Evolutionary conservation across 2,888 invertebrate species (phyloP).

Genomic region (Oxystoma pomonae): DNA sequence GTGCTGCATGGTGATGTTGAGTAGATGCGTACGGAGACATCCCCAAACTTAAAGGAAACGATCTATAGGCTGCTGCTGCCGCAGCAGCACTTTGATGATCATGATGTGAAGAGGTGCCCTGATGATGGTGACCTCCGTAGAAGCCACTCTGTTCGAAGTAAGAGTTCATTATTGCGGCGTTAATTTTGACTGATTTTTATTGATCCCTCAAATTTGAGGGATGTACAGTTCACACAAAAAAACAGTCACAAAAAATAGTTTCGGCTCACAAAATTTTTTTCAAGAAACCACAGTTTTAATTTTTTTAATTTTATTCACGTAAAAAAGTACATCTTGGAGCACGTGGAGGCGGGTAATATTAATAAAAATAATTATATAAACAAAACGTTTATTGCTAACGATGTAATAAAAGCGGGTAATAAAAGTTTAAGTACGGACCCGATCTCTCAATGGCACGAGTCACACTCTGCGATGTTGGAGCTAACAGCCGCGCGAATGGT

Average conservation of each 20-base stretch:
- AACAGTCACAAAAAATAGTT: slow-evolving; percentile 24
- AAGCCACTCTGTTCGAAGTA: slow-evolving; percentile 96
- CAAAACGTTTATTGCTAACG: slow-evolving; percentile 48
- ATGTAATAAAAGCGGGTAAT: slow-evolving; percentile 43
- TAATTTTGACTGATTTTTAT: slow-evolving; percentile 36
- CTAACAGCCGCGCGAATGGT: slow-evolving; percentile 41
- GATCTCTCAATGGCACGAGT: slow-evolving; percentile 21
- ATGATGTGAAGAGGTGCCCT: slow-evolving; percentile 63
- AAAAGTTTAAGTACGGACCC: slow-evolving; percentile 33
- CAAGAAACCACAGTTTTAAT: slow-evolving; percentile 12
- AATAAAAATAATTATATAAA: slow-evolving; percentile 33
- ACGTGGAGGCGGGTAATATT: slow-evolving; percentile 22
- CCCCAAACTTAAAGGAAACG: slow-evolving; percentile 81
- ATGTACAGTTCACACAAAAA: slow-evolving; percentile 27
- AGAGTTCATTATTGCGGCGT: slow-evolving; percentile 75
- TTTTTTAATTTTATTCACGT: slow-evolving; percentile 27
- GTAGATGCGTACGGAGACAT: slow-evolving; percentile 78
- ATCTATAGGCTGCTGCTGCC: slow-evolving; percentile 69
- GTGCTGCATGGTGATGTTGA: slow-evolving; percentile 64
- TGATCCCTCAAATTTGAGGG: slow-evolving; percentile 37
- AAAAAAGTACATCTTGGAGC: slow-evolving; percentile 27
- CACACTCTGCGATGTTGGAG: background rate
- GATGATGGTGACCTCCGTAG: slow-evolving; percentile 88
- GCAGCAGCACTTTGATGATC: slow-evolving; percentile 69
- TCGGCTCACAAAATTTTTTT: background rate